These are phyloP conservation scores for Drepana falcataria DNA, from an alignment of 2,888 invertebrate genomes.

Conservation along the genomic window DNA sequence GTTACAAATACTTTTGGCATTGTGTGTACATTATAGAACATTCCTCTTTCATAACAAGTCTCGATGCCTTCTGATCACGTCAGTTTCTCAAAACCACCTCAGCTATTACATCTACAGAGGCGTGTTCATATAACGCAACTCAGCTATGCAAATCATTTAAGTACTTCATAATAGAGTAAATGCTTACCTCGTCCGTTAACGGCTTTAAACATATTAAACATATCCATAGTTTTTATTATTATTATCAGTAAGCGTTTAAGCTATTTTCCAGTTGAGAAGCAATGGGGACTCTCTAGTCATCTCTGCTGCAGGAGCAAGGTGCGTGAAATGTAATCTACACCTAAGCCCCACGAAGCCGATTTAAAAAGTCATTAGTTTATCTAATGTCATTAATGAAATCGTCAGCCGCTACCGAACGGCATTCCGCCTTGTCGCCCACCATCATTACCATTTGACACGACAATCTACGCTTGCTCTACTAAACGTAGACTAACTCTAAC, in stretches of 20 bases:
- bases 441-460: slow-evolving; percentile 46
- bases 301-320: not conserved
- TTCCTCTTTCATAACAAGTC: too few relatives aligned
- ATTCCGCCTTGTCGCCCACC: slow-evolving; percentile 47
- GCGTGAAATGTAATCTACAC: not conserved
- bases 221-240: not conserved
- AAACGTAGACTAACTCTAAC: not conserved
- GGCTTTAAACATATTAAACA: not conserved
- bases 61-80: too few relatives aligned
- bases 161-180: not conserved
- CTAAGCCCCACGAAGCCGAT: slow-evolving; percentile 22
- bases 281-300: not conserved
- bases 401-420: slow-evolving; percentile 59
- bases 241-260: not conserved
- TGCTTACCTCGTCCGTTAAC: not conserved
- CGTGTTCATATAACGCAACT: too few relatives aligned
- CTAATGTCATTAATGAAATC: slow-evolving; percentile 67
- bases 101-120: too few relatives aligned
- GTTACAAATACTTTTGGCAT: too few relatives aligned
- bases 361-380: slow-evolving; percentile 59
- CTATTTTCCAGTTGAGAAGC: not conserved
- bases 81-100: too few relatives aligned
- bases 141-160: too few relatives aligned
- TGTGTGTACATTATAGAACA: too few relatives aligned
- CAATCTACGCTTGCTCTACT: slow-evolving; percentile 20